Percentiles rank a stretch among this genome's conserved stretches.
phyloP scores from a whole-genome alignment of 2,888 invertebrate species.

The Electrophaes corylata region DNA sequence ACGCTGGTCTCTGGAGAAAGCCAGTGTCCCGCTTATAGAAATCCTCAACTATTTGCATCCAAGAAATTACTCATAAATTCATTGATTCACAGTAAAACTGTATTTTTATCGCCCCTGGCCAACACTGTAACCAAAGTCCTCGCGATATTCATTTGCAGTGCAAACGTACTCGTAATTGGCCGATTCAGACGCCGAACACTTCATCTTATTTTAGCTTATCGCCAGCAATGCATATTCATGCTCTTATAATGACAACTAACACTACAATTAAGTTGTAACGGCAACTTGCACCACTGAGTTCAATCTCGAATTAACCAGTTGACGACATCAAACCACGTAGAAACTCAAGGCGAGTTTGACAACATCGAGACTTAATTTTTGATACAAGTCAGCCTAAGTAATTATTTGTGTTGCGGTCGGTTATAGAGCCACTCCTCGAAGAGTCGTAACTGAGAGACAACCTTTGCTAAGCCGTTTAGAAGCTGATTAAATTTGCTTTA shows the following conservation, averaged over 20 bases:
- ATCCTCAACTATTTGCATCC: conserved; percentile 59
- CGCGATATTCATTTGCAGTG: conserved; percentile 60
- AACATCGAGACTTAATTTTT: conserved; percentile 2
- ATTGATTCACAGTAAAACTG: conserved; percentile 62
- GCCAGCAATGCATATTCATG: conserved; percentile 61
- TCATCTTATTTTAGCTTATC: conserved; percentile 63
- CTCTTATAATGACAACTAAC: conserved; percentile 58
- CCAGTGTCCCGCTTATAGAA: conserved; percentile 68
- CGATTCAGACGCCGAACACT: conserved; percentile 57
- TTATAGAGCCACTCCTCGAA: conserved; percentile 49
- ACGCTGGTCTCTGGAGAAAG: conserved; percentile 70
- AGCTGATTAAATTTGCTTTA: conserved; percentile 38
- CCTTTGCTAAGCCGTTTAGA: conserved; percentile 35
- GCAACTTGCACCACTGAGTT: conserved; percentile 9
- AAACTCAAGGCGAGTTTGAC: conserved; percentile 4
- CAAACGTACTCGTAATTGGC: conserved; percentile 59
- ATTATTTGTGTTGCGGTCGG: conserved; percentile 45
- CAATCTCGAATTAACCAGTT: conserved; percentile 2
- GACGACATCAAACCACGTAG: conserved; percentile 6
- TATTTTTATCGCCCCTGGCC: conserved; percentile 58
- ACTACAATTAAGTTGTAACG: conserved; percentile 48
- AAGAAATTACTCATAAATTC: conserved; percentile 68
- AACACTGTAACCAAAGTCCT: conserved; percentile 61
- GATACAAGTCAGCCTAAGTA: conserved; percentile 36
- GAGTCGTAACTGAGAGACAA: conserved; percentile 40